Conservation (phyloP, 2,797 vertebrate genomes). For the Rhinophrynus dorsalis region DNA sequence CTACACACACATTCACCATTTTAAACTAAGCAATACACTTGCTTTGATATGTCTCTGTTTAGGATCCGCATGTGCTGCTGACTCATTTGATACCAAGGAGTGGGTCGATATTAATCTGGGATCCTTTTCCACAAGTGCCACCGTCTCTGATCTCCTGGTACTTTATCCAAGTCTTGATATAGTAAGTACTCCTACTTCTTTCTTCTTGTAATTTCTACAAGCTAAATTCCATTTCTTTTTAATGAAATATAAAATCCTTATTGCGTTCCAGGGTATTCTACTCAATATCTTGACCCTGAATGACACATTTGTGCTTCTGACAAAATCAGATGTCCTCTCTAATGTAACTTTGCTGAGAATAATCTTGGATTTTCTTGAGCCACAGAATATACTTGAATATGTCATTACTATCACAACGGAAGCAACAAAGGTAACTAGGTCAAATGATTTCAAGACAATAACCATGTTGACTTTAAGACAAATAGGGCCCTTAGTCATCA, state of each 20-base stretch:
- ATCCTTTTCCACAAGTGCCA: constrained; percentile 8
- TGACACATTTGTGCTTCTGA: constrained; percentile 10
- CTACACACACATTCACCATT: too few species aligned
- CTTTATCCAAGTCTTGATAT: constrained; percentile 23
- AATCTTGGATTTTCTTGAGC: constrained; percentile 22
- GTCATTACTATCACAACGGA: constrained; percentile 27
- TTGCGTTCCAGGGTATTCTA: constrained; percentile 1
- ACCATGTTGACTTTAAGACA: too few species aligned
- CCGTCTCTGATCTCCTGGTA: constrained; percentile 7
- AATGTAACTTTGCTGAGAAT: constrained; percentile 16
- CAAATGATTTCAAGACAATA: too few species aligned
- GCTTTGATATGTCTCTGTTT: too few species aligned
- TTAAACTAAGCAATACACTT: too few species aligned
- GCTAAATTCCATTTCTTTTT: background rate
- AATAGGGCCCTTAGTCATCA: too few species aligned
- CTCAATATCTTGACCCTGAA: constrained; percentile 4
- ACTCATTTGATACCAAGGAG: background rate
- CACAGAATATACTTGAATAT: constrained; percentile 7
- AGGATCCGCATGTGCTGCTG: constrained; percentile 17
- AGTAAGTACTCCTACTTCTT: constrained; percentile 12
- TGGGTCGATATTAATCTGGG: constrained; percentile 33
- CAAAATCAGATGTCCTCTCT: constrained; percentile 16
- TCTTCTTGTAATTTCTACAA: background rate
- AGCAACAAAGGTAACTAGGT: constrained; percentile 24
- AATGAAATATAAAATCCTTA: background rate